Evolutionary conservation across 1,140 invertebrate genomes (phyloP), one percentile per base, ranked within the genome.

Genomic region (Rhizoglyphus robini): DNA sequence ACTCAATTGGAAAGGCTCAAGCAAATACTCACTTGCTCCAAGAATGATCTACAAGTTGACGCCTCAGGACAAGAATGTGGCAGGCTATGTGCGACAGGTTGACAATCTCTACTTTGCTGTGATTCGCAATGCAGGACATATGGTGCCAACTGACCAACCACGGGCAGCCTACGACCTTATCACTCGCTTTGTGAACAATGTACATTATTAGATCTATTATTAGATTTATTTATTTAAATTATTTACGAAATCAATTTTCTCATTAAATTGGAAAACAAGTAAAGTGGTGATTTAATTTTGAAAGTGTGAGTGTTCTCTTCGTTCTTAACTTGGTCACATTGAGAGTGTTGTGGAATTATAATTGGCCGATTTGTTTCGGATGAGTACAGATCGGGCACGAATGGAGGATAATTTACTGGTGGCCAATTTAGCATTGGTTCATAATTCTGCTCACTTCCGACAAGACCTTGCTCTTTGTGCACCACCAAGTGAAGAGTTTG

Each of bases 141-240:
- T 90, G 82, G 83, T 88, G 20, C 87, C 88, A 0, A 76, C 78
- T 27, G 87, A 91, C 76, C 87, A 90, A 72, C 88, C 88, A 0
- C 81, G 82, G 64, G 85, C 85, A 82, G 82, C 83, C 1, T 79
- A 83, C 25, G 84, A 88, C 74, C 77, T 92, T 70, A 87, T 92
- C 61, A 82, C 82, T 29, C 79, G 84, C 71, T 86, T 92, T 65
- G 86, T 87, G 31, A 76, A 63, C 36, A 41, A 41, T 11, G 36
- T 11, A 18, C 36, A 11, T 18, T 41, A 11, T 18, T 18, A 41
- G 18, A 41, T 41, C 18, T 41, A 8, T 18, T 18, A 41, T 11
- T 41, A 11, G 36, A 8, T 41, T 11, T 11, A 41, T 41, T 41
- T 11, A 41, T 11, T 41, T 41, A 41, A 41, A 41, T 41, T 8